A percentile compares a stretch with the other conserved stretches of the same genome.
Evolutionary conservation across 2,113 vertebrate genomes (phyloP).

Genomic region (Argyrosomus japonicus): DNA sequence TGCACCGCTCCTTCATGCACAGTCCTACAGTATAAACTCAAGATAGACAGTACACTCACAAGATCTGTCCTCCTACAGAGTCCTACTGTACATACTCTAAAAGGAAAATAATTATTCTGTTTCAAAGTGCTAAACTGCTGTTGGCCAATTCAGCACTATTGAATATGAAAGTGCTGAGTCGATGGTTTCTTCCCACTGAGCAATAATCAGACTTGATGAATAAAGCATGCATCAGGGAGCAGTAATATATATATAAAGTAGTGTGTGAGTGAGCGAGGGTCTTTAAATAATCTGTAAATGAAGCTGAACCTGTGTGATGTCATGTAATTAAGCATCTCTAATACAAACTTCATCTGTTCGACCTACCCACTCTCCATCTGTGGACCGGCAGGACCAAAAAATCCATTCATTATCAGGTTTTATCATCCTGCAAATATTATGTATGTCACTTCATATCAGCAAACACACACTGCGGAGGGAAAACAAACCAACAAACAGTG

Average conservation of each 20-base stretch:
- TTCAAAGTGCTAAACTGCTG: slow-evolving; percentile 12
- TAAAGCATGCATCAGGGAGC: slow-evolving; percentile 8
- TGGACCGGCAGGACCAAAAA: slow-evolving; percentile 4
- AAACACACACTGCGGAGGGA: slow-evolving; percentile 21
- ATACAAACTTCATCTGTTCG: neutral
- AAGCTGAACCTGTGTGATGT: slow-evolving; percentile 16
- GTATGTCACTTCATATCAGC: slow-evolving; percentile 36
- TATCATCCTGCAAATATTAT: slow-evolving; percentile 47
- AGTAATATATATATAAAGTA: neutral
- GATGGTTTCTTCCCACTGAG: slow-evolving; percentile 18
- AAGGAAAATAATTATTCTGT: neutral
- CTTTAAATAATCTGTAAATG: slow-evolving; percentile 32
- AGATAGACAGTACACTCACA: neutral
- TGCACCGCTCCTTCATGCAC: neutral
- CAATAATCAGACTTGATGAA: slow-evolving; percentile 33
- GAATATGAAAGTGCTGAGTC: slow-evolving; percentile 45
- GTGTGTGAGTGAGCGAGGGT: neutral
- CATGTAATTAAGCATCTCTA: slow-evolving; percentile 25
- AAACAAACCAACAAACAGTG: slow-evolving; percentile 42
- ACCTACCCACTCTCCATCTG: slow-evolving; percentile 3
- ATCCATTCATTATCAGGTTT: slow-evolving; percentile 29
- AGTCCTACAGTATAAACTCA: neutral
- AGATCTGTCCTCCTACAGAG: neutral
- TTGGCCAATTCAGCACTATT: slow-evolving; percentile 26
- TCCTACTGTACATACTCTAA: neutral